phyloP scores from a whole-genome alignment of 2,113 vertebrate species.

The Dryoscopus gambensis region DNA sequence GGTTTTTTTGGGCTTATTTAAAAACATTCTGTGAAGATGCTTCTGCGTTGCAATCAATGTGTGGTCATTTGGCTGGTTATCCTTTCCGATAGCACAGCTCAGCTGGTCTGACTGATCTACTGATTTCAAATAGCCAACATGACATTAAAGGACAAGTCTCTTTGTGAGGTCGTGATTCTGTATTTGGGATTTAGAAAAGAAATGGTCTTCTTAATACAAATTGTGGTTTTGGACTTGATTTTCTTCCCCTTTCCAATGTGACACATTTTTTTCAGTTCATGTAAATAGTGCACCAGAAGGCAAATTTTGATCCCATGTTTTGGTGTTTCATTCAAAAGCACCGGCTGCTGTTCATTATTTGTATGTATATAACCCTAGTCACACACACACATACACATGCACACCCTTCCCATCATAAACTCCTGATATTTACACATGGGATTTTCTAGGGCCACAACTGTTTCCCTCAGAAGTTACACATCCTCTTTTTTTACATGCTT shows the following conservation, averaged over 20 bases:
- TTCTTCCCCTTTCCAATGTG: not conserved
- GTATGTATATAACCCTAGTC: not conserved
- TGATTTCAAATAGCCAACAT: not conserved
- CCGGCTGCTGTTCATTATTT: not conserved
- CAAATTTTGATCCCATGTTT: not conserved
- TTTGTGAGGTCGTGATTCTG: not conserved
- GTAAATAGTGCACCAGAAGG: not conserved
- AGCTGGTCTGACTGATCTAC: not conserved
- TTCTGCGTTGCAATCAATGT: not conserved
- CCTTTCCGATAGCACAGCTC: not conserved
- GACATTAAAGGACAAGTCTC: not conserved
- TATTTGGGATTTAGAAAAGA: not conserved
- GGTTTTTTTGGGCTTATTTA: not conserved
- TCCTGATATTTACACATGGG: not conserved
- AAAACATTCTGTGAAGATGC: not conserved
- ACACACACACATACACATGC: accelerated
- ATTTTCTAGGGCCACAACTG: not conserved
- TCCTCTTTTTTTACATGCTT: not conserved
- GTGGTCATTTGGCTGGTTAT: not conserved
- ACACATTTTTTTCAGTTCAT: not conserved
- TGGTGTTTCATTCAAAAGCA: not conserved
- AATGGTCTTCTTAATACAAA: not conserved
- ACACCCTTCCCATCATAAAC: not conserved
- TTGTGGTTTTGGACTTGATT: not conserved
- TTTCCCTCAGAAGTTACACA: not conserved